These are phyloP conservation scores for Oncorhynchus tshawytscha DNA, from an alignment of 2,113 vertebrate genomes.

Conservation along the genomic window DNA sequence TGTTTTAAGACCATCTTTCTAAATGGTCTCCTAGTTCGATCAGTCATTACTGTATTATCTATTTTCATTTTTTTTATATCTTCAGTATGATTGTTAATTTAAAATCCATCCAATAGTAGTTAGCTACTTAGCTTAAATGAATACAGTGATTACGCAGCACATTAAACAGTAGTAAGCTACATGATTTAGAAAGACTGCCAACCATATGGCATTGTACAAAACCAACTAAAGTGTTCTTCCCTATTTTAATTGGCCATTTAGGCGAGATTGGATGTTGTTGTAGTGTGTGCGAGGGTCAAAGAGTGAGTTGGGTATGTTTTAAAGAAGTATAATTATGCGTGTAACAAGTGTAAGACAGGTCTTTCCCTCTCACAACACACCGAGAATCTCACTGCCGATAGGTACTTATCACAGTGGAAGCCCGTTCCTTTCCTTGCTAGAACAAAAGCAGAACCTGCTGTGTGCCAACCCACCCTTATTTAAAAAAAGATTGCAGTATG, in stretches of 20 bases:
- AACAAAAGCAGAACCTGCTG: too few relatives aligned
- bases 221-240: conserved; percentile 23
- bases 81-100: conserved; percentile 36
- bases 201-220: conserved; percentile 42
- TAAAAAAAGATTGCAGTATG: too few relatives aligned
- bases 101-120: conserved; percentile 28
- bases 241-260: conserved; percentile 29
- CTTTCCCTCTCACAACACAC: neutral
- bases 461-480: too few relatives aligned
- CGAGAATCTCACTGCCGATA: too few relatives aligned
- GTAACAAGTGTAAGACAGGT: neutral
- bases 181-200: conserved; percentile 36
- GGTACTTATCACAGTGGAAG: too few relatives aligned
- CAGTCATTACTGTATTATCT: neutral
- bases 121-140: conserved; percentile 41
- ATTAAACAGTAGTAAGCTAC: conserved; percentile 45
- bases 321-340: too few relatives aligned
- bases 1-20: neutral
- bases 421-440: too few relatives aligned
- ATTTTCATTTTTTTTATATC: neutral
- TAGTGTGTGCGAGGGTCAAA: too few relatives aligned
- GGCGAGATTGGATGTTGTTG: neutral
- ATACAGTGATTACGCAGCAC: conserved; percentile 50
- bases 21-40: neutral
- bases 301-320: too few relatives aligned